These are phyloP conservation scores for Gambelia wislizenii DNA, from an alignment of 2,797 vertebrate species.

Conservation along the genomic window DNA sequence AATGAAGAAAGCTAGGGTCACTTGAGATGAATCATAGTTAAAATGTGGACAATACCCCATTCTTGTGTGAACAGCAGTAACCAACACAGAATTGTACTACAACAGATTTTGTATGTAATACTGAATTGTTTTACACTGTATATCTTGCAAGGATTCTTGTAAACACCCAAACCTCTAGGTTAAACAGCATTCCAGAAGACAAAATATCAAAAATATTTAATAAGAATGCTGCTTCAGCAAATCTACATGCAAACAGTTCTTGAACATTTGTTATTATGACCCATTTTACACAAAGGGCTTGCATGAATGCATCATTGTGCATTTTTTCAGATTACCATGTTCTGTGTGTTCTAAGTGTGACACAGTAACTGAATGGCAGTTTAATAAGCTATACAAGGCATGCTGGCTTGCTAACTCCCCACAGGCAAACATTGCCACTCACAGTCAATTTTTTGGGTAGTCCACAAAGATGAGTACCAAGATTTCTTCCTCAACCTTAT, in stretches of 20 bases:
- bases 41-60: neutral
- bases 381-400: constrained; percentile 13
- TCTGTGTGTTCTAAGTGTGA: constrained; percentile 2
- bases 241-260: neutral
- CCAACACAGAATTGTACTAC: neutral
- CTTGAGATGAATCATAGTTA: neutral
- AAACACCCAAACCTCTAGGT: neutral
- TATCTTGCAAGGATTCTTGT: neutral
- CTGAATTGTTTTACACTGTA: neutral
- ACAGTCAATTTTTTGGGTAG: neutral
- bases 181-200: constrained; percentile 1
- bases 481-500: neutral
- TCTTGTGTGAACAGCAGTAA: neutral
- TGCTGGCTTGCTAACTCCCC: neutral
- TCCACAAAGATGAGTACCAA: constrained; percentile 11
- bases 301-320: neutral
- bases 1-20: neutral
- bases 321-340: neutral
- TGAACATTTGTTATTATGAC: neutral
- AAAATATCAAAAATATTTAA: neutral
- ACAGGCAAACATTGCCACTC: neutral
- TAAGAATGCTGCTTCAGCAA: constrained; percentile 9
- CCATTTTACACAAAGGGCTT: neutral
- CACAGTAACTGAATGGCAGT: neutral
- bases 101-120: neutral